phyloP scores from a whole-genome alignment of 1,140 invertebrate species.

The Diprion similis region DNA sequence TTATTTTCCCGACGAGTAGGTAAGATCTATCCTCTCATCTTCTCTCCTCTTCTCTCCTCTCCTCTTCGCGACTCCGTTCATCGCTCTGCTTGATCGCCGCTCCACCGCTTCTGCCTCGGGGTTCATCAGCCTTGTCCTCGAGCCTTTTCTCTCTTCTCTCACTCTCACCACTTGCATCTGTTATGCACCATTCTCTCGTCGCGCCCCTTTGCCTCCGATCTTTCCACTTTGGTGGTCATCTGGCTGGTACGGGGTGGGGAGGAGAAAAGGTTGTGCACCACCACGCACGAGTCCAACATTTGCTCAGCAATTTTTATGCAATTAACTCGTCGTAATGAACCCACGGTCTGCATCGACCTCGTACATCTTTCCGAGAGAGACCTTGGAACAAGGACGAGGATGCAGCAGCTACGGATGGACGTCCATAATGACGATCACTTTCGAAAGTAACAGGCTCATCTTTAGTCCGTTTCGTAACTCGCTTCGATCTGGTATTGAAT shows the following conservation, averaged over 20 bases:
- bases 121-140: neutral
- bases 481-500: too few species aligned
- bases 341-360: too few species aligned
- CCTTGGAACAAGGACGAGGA: too few species aligned
- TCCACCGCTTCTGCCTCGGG: neutral
- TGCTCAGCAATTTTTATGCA: neutral
- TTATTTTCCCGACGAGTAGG: neutral
- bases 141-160: neutral
- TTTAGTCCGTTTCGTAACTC: too few species aligned
- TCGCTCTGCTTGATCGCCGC: neutral
- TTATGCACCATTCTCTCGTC: neutral
- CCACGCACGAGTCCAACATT: neutral
- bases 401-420: too few species aligned
- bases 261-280: neutral
- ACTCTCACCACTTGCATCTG: neutral
- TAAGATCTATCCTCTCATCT: too few species aligned
- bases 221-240: slow-evolving; percentile 1
- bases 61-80: too few species aligned
- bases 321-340: neutral
- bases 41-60: too few species aligned
- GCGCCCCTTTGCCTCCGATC: neutral
- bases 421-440: too few species aligned
- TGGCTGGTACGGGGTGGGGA: neutral
- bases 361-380: too few species aligned
- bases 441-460: too few species aligned